Evolutionary conservation across 2,888 invertebrate species (phyloP).

Genomic region (Cosmopolites sordidus): DNA sequence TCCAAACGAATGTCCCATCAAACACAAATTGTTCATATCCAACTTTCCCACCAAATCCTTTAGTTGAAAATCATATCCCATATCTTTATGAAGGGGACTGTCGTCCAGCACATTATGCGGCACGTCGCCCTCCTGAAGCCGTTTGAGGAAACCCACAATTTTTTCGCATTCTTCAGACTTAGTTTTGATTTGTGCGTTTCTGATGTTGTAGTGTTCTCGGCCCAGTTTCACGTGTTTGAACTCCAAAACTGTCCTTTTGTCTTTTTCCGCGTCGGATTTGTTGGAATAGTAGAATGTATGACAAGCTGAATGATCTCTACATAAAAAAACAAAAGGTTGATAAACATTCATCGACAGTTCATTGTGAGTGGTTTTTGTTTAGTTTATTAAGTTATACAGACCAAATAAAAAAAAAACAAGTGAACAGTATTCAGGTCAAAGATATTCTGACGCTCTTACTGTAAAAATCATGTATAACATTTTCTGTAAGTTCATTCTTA

Average conservation of each 20-base stretch:
- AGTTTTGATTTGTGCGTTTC: constrained; percentile 49
- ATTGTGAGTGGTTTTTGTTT: too few species aligned
- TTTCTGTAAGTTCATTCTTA: too few species aligned
- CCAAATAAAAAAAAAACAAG: too few species aligned
- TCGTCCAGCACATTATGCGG: constrained; percentile 50
- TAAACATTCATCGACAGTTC: too few species aligned
- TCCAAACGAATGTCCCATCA: constrained; percentile 66
- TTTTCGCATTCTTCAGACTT: constrained; percentile 53
- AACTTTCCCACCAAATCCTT: constrained; percentile 46
- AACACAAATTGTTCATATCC: constrained; percentile 48
- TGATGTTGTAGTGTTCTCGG: constrained; percentile 42
- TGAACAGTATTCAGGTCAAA: too few species aligned
- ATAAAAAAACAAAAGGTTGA: too few species aligned
- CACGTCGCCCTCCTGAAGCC: constrained; percentile 50
- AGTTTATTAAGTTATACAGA: too few species aligned
- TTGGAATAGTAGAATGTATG: constrained; percentile 49
- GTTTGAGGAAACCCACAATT: constrained; percentile 50
- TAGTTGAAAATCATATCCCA: constrained; percentile 35
- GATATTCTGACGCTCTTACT: too few species aligned
- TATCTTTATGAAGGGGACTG: constrained; percentile 30
- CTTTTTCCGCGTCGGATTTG: constrained; percentile 41
- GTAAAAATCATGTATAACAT: too few species aligned
- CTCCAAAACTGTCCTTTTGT: constrained; percentile 41
- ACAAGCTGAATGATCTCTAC: constrained; percentile 47
- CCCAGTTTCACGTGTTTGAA: constrained; percentile 43